These are phyloP conservation scores for Callopanchax toddi DNA, from an alignment of 2,113 vertebrate genomes.

Conservation along the genomic window DNA sequence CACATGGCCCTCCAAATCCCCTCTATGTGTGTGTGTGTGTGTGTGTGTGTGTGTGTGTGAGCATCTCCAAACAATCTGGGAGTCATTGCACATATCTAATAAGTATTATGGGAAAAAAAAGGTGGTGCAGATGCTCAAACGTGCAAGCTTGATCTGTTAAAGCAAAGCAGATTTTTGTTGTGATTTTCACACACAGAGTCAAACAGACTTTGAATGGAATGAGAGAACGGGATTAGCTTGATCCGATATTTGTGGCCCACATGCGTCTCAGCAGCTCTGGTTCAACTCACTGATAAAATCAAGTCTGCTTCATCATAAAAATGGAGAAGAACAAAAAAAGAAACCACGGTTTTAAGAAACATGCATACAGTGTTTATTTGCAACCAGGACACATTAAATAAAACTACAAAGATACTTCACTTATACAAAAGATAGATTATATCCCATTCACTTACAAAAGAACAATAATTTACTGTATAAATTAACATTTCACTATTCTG, in stretches of 20 bases:
- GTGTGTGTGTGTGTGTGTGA: slow-evolving; percentile 60
- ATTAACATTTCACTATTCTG: slow-evolving; percentile 80
- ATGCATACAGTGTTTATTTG: slow-evolving; percentile 85
- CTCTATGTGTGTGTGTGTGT: slow-evolving; percentile 48
- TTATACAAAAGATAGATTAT: slow-evolving; percentile 85
- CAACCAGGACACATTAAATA: slow-evolving; percentile 84
- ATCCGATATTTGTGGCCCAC: slow-evolving; percentile 14
- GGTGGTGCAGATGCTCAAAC: slow-evolving; percentile 29
- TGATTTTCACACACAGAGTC: not conserved
- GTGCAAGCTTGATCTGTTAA: slow-evolving; percentile 21
- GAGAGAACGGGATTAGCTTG: slow-evolving; percentile 16
- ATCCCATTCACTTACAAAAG: slow-evolving; percentile 84
- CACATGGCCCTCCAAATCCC: slow-evolving; percentile 64
- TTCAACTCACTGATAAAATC: slow-evolving; percentile 1
- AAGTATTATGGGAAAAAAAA: slow-evolving; percentile 38
- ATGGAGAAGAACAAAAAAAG: slow-evolving; percentile 28
- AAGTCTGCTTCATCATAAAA: slow-evolving; percentile 32
- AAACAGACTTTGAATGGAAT: slow-evolving; percentile 11
- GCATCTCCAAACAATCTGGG: slow-evolving; percentile 63
- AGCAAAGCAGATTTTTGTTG: slow-evolving; percentile 11
- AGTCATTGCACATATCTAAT: slow-evolving; percentile 72
- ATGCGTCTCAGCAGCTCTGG: slow-evolving; percentile 3
- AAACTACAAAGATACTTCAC: slow-evolving; percentile 84
- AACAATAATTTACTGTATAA: slow-evolving; percentile 88
- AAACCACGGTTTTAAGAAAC: slow-evolving; percentile 76